These are phyloP conservation scores for Antechinus flavipes DNA, from an alignment of 2,113 vertebrate genomes.

Conservation along the genomic window DNA sequence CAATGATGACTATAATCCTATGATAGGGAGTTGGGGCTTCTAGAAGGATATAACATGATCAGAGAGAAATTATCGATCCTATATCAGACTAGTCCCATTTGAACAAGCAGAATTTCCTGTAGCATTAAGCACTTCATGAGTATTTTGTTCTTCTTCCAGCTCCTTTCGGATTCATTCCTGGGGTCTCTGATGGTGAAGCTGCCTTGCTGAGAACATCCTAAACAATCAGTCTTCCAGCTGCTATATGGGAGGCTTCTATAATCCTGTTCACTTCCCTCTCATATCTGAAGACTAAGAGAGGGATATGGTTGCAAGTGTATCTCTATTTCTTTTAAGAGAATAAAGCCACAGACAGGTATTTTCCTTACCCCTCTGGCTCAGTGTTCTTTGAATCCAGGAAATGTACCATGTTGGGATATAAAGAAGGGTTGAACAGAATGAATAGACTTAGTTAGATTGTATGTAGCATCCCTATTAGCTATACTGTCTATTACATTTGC, in stretches of 20 bases:
- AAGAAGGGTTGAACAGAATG: neutral
- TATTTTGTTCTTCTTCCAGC: constrained; percentile 54
- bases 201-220: neutral
- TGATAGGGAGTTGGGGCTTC: neutral
- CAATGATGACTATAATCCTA: neutral
- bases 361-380: neutral
- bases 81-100: neutral
- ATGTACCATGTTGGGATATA: neutral
- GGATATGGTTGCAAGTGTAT: neutral
- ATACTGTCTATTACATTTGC: neutral
- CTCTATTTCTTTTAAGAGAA: constrained; percentile 38
- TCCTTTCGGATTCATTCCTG: constrained; percentile 78
- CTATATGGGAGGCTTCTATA: neutral
- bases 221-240: neutral
- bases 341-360: constrained; percentile 39
- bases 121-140: neutral
- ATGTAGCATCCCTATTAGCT: neutral
- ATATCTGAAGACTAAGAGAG: neutral
- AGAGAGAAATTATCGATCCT: neutral
- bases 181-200: constrained; percentile 59
- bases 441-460: neutral
- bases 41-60: neutral
- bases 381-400: neutral
- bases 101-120: neutral
- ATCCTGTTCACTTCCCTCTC: neutral